These are phyloP conservation scores for Dromaius novaehollandiae DNA, from an alignment of 2,113 vertebrate genomes.

Conservation along the genomic window DNA sequence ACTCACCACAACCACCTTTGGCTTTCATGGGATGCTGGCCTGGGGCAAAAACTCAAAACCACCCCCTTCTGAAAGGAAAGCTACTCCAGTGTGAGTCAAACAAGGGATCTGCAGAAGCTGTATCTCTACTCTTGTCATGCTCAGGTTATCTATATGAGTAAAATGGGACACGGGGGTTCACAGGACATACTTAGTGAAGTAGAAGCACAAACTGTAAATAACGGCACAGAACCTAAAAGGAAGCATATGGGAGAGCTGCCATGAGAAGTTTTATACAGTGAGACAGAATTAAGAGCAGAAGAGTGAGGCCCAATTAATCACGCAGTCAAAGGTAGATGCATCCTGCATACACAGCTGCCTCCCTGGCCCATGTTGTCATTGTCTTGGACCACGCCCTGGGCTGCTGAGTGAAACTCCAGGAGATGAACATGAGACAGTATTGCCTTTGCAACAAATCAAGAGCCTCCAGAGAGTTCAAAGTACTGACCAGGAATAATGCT, in stretches of 20 bases:
- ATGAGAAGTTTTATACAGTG: background rate
- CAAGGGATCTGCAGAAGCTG: background rate
- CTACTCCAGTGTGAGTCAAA: background rate
- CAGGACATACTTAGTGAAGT: rapidly evolving
- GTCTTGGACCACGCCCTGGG: background rate
- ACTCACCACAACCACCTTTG: background rate
- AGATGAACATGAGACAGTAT: background rate
- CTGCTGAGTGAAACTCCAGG: background rate
- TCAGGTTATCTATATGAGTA: background rate
- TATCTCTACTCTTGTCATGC: background rate
- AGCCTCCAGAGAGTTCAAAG: background rate
- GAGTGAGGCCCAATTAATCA: background rate
- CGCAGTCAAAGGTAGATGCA: background rate
- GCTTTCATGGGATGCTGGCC: background rate
- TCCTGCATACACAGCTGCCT: background rate
- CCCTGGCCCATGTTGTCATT: background rate
- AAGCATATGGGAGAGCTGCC: background rate
- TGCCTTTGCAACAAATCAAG: background rate
- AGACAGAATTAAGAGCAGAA: background rate
- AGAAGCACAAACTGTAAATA: background rate
- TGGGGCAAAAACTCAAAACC: background rate
- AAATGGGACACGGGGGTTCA: background rate
- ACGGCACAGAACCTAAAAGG: background rate
- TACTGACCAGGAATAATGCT: background rate
- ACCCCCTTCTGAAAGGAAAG: background rate